Conservation (phyloP, 2,888 invertebrate species). For the Caenorhabditis sp. region DNA sequence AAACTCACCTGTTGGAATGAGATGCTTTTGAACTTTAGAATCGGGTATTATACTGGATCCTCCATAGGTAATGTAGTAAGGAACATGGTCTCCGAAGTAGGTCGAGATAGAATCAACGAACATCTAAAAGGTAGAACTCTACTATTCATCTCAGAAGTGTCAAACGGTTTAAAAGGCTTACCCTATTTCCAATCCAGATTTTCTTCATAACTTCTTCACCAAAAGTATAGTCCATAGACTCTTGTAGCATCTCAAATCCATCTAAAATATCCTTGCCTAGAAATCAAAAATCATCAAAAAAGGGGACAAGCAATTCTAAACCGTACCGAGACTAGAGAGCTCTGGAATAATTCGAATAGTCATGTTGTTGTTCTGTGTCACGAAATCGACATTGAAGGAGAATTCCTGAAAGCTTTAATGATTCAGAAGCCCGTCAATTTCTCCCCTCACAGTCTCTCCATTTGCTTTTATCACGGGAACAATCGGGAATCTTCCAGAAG, state of each 20-base stretch:
- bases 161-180: too few relatives aligned
- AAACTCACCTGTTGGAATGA: slow-evolving; percentile 44
- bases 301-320: too few relatives aligned
- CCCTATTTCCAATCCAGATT: not conserved
- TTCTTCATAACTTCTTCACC: not conserved
- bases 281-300: too few relatives aligned
- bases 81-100: slow-evolving; percentile 19
- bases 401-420: slow-evolving; percentile 68
- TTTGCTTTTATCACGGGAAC: slow-evolving; percentile 25
- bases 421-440: not conserved
- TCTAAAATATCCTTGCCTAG: slow-evolving; percentile 19
- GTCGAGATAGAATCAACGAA: slow-evolving; percentile 51
- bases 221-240: slow-evolving; percentile 6
- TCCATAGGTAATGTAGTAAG: not conserved
- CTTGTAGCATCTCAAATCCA: slow-evolving; percentile 3
- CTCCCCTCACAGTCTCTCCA: slow-evolving; percentile 40
- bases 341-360: slow-evolving; percentile 58
- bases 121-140: slow-evolving; percentile 30
- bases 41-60: slow-evolving; percentile 5
- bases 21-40: slow-evolving; percentile 27
- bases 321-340: slow-evolving; percentile 4
- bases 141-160: not conserved
- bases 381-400: slow-evolving; percentile 78
- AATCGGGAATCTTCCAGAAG: slow-evolving; percentile 72
- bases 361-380: slow-evolving; percentile 70